A percentile compares a stretch with the other conserved stretches of the same genome.
Evolutionary conservation across 37 sponge, comb jelly and placozoan species (phyloP).

Genomic region (Geodia barretti): DNA sequence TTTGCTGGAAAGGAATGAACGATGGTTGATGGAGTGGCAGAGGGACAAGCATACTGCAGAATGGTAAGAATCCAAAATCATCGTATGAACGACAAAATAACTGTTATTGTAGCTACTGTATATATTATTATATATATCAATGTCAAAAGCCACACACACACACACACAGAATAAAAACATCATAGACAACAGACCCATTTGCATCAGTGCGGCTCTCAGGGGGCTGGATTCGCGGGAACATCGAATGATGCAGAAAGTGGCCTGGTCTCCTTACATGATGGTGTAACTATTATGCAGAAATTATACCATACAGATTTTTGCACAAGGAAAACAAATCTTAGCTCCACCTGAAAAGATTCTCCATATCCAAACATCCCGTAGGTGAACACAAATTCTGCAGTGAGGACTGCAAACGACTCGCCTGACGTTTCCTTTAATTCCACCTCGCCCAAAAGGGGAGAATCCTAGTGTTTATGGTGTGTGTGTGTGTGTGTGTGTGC

Average conservation of each 20-base stretch:
- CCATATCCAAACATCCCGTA: slow-evolving; percentile 20
- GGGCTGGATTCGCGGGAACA: slow-evolving; percentile 5
- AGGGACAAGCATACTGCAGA: slow-evolving; percentile 20
- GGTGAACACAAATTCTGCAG: slow-evolving; percentile 6
- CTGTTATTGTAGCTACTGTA: too few species aligned
- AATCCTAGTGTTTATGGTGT: too few species aligned
- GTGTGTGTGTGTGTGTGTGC: too few species aligned
- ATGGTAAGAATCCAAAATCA: too few species aligned
- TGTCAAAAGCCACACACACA: too few species aligned
- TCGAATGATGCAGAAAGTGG: slow-evolving; percentile 24
- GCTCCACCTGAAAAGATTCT: slow-evolving; percentile 19
- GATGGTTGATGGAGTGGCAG: slow-evolving; percentile 7
- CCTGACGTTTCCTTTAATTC: slow-evolving; percentile 1
- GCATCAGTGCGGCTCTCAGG: background rate
- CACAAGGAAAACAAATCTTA: background rate
- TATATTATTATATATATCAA: too few species aligned
- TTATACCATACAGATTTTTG: background rate
- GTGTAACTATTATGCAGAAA: background rate
- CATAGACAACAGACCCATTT: slow-evolving; percentile 20
- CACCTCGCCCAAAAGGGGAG: slow-evolving; percentile 8
- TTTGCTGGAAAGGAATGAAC: slow-evolving; percentile 20
- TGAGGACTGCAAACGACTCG: background rate
- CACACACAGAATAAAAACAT: too few species aligned
- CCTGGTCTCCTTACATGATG: background rate
- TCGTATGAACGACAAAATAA: too few species aligned